A percentile compares a stretch with the other conserved stretches of the same genome.
These are phyloP conservation scores for Hoplias malabaricus DNA, from an alignment of 2,113 vertebrate genomes.

Conservation along the genomic window DNA sequence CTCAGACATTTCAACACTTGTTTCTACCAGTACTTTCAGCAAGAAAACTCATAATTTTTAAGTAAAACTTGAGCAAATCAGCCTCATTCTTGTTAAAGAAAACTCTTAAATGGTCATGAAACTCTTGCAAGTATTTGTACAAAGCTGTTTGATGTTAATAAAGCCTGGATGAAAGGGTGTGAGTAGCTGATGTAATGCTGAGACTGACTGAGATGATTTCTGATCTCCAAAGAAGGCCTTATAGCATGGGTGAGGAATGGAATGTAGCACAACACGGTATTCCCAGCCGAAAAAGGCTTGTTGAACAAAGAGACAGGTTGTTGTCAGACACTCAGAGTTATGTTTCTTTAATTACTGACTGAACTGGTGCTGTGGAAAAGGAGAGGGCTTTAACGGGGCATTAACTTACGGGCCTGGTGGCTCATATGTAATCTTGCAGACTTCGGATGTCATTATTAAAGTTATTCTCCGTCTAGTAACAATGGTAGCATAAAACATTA, in stretches of 20 bases:
- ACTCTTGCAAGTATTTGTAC: too few relatives aligned
- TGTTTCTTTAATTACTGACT: neutral
- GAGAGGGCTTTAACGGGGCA: constrained; percentile 7
- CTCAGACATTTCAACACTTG: too few relatives aligned
- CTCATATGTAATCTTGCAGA: too few relatives aligned
- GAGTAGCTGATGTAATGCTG: neutral
- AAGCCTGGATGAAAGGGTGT: neutral
- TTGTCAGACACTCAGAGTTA: neutral
- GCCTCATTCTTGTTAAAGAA: too few relatives aligned
- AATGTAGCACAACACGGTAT: constrained; percentile 4
- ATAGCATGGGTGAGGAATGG: neutral
- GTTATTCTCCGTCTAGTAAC: too few relatives aligned
- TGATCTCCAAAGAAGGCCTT: neutral
- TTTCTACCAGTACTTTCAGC: too few relatives aligned
- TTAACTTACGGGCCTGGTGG: neutral
- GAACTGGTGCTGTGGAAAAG: neutral
- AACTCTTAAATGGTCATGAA: too few relatives aligned
- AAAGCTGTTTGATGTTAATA: neutral
- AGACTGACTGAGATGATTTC: neutral
- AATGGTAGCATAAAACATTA: too few relatives aligned
- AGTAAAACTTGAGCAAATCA: too few relatives aligned
- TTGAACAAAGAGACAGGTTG: constrained; percentile 10
- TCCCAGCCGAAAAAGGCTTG: neutral
- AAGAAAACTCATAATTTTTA: too few relatives aligned
- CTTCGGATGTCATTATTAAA: too few relatives aligned